phyloP scores from a whole-genome alignment of 2,888 invertebrate genomes.

The Aromia moschata region DNA sequence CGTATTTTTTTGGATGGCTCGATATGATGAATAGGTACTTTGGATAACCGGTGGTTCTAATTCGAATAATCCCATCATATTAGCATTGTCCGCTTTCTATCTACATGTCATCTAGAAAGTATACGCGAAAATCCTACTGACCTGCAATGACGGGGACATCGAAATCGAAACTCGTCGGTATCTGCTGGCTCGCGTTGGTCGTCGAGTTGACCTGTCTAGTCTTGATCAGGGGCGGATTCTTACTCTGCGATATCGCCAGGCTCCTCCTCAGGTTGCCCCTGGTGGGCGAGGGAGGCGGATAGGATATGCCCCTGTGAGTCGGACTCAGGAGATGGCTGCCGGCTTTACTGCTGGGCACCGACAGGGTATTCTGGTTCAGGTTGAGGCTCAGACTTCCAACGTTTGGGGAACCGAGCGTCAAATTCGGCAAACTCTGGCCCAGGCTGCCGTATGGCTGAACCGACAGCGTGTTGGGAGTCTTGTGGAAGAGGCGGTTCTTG shows the following conservation, averaged over 20 bases:
- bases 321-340: conserved; percentile 66
- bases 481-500: conserved; percentile 59
- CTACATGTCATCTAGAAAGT: no score
- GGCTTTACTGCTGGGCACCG: conserved; percentile 65
- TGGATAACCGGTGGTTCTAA: no score
- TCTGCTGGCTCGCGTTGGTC: conserved; percentile 53
- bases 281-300: conserved; percentile 83
- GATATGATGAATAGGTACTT: no score
- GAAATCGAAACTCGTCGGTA: conserved; percentile 62
- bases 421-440: conserved; percentile 84
- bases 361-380: conserved; percentile 66
- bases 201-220: conserved; percentile 77
- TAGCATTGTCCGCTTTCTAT: no score
- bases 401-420: conserved; percentile 65
- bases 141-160: conserved; percentile 65
- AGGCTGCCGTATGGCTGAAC: conserved; percentile 76
- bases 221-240: conserved; percentile 84
- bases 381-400: conserved; percentile 57
- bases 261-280: conserved; percentile 74
- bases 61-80: no score
- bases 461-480: conserved; percentile 76
- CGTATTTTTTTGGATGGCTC: no score
- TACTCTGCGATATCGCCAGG: conserved; percentile 76
- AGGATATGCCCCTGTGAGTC: conserved; percentile 78
- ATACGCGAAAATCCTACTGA: no score